These are phyloP conservation scores for Corythoichthys intestinalis DNA, from an alignment of 2,113 vertebrate genomes.

Conservation along the genomic window DNA sequence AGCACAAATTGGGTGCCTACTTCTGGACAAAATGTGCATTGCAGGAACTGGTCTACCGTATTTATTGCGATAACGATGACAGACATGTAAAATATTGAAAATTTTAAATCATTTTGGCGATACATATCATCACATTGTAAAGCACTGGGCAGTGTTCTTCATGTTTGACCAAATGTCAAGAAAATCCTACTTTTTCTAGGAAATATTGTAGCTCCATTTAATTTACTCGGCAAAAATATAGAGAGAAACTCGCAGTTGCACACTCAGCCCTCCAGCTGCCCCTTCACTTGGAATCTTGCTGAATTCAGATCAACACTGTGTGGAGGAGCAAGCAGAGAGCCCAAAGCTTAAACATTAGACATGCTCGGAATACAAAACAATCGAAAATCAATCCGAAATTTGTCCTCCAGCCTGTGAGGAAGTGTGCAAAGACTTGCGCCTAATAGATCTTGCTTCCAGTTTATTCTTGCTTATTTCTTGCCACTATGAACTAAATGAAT, in stretches of 20 bases:
- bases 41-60: too few species aligned
- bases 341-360: constrained; percentile 32
- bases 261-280: constrained; percentile 11
- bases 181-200: constrained; percentile 13
- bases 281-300: constrained; percentile 37
- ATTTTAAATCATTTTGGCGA: too few species aligned
- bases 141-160: background rate
- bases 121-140: too few species aligned
- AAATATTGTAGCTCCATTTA: background rate
- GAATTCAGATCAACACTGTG: constrained; percentile 29
- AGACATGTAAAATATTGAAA: too few species aligned
- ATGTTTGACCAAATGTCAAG: background rate
- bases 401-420: constrained; percentile 1
- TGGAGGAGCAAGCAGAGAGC: constrained; percentile 23
- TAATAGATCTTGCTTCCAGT: constrained; percentile 1
- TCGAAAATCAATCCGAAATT: constrained; percentile 18
- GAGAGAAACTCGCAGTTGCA: background rate
- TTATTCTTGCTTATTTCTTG: background rate
- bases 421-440: constrained; percentile 4
- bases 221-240: constrained; percentile 7
- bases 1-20: too few species aligned
- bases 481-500: background rate
- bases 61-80: too few species aligned
- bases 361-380: constrained; percentile 38
- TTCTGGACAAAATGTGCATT: too few species aligned